Evolutionary conservation across 2,797 vertebrate genomes (phyloP), one percentile per base, ranked within the genome.

Genomic region (Scolopax rusticola): DNA sequence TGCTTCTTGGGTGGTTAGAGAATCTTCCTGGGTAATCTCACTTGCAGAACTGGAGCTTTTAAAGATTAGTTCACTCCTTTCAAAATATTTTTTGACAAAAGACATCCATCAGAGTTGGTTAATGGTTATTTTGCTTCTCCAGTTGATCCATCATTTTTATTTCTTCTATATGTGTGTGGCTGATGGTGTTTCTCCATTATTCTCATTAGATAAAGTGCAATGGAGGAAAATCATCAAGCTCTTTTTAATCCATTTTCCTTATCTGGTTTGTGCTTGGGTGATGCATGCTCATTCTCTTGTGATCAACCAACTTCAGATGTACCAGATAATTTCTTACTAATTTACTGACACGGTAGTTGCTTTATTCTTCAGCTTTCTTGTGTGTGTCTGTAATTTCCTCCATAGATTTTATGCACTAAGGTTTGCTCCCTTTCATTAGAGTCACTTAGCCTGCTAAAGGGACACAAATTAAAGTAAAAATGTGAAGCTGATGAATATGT

Each of bases 401-500:
- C 41, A 50, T 15, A 61, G 65, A 57, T 85, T 93, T 92, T 84
- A 14, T 65, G 50, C 40, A 28, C 54, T 83, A 36, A 75, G 41
- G 11, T 80, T 92, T 91, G 53, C 25, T 96, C 78, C 78, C 79
- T 94, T 94, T 96, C 87, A 92, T 91, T 95, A 91, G 57, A 94
- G 76, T 94, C 89, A 85, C 89, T 91, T 87, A 93, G 24, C 21
- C 73, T 91, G 81, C 88, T 94, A 89, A 95, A 89, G 82, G 89
- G 90, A 95, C 78, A 89, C 32, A 95, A 97, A 97, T 94, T 93
- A 76, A 94, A 87, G 68, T 84, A 65, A 92, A 97, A 96, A 83
- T 40, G 71, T 68, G 54, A 89, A 78, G 68, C 69, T 87, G 90
- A 87, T 91, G 92, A 96, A 93, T 92, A 83, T 60, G 82, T 93